These are phyloP conservation scores for Caiman crocodilus DNA, from an alignment of 2,797 vertebrate species.

Conservation along the genomic window DNA sequence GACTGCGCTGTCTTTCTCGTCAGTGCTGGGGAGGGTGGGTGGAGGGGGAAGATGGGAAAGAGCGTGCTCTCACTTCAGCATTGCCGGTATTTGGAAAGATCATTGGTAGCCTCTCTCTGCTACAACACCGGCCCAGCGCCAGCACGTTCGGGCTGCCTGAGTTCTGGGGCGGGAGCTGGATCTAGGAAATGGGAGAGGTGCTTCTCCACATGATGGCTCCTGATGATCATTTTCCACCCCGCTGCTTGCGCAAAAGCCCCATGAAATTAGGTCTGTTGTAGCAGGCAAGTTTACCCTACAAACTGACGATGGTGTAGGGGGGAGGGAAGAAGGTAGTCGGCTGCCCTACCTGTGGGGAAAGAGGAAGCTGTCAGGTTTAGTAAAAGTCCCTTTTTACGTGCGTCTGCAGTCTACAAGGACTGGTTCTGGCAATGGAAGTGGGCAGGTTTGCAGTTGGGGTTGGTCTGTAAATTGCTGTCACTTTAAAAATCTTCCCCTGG, in stretches of 20 bases:
- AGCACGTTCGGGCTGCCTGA: not conserved
- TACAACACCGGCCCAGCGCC: not conserved
- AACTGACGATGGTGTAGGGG: fast-evolving
- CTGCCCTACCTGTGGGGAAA: slow-evolving; percentile 22
- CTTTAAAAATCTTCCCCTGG: not conserved
- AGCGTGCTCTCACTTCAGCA: fast-evolving
- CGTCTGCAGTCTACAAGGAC: not conserved
- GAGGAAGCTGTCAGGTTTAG: not conserved
- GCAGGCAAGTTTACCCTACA: not conserved
- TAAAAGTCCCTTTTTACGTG: slow-evolving; percentile 11
- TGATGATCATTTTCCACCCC: not conserved
- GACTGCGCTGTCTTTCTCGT: slow-evolving; percentile 57
- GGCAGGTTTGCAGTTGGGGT: fast-evolving
- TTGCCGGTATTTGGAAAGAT: not conserved
- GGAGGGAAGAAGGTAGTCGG: not conserved
- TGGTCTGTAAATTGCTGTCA: fast-evolving
- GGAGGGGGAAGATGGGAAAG: not conserved
- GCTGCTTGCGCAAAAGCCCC: slow-evolving; percentile 46
- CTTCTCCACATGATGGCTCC: fast-evolving
- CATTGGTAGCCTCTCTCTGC: fast-evolving
- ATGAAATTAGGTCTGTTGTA: slow-evolving; percentile 65
- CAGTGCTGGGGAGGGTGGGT: slow-evolving; percentile 30
- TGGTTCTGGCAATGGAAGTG: not conserved
- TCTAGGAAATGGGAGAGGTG: not conserved
- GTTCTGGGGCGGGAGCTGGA: not conserved